Evolutionary conservation across 1,140 invertebrate genomes (phyloP), one percentile per base, ranked within the genome.

Genomic region (Scaptomyza montana): DNA sequence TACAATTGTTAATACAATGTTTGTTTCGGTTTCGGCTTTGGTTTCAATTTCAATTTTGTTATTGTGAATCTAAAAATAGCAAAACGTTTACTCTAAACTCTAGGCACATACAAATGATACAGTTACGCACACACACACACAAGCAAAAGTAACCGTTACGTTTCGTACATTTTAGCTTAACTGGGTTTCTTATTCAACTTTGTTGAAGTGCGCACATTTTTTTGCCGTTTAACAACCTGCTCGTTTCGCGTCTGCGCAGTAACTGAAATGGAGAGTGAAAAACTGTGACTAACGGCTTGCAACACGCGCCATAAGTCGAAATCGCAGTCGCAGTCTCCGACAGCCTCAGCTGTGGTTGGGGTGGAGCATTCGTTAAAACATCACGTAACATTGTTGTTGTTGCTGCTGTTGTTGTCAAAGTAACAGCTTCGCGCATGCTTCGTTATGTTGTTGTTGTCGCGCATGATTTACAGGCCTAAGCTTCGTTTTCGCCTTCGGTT

Each of bases 231-330:
- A 60, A 79, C 81, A 86, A 85, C 81, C 72, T 71, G 73, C 66
- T 50, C 77, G 69, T 28, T 63, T 57, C 73, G 69, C 73, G 84
- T 62, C 56, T 71, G 69, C 69, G 59, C 36, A 51, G 59, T 79
- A 72, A 87, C 84, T 87, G 79, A 87, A 70, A 87, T 65, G 56
- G 78, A 87, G 85, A 87, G 85, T 89, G 69, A 64, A 43, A 21
- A 39, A n/a, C 13, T 6, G 30, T 47, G 25, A 45, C 54, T 66
- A 36, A 36, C 33, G 33, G 30, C 66, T 70, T 86, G 81, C 81
- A 82, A 77, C 84, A 87, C 59, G 77, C 81, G 81, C 74, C 55
- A 67, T 54, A 53, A 45, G 45, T 25, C 33, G 4, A 33, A 43
- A 8, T 16, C 5, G 33, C 8, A 25, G 55, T 36, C 28, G 25